These are phyloP conservation scores for Leucophenga maculata DNA, from an alignment of 2,888 invertebrate genomes.

Conservation along the genomic window DNA sequence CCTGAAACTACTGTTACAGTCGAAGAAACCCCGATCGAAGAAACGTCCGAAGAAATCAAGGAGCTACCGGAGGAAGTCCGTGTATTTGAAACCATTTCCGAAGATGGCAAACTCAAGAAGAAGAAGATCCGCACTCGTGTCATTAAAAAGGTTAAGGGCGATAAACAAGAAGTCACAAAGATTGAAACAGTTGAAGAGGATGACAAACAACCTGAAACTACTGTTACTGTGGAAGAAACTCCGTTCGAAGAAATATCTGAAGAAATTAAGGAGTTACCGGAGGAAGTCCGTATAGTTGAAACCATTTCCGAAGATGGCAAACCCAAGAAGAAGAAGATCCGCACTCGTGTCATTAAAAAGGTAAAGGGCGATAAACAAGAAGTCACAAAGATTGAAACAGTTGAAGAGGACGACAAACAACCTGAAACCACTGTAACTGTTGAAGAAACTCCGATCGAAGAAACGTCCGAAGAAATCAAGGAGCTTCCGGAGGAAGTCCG, in stretches of 20 bases:
- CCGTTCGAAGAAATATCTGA: conserved; percentile 32
- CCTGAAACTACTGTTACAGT: conserved; percentile 43
- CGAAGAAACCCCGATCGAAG: conserved; percentile 37
- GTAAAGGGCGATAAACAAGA: conserved; percentile 40
- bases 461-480: conserved; percentile 34
- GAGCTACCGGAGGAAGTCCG: conserved; percentile 44
- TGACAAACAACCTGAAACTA: conserved; percentile 39
- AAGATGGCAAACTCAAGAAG: conserved; percentile 41
- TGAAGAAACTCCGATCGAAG: conserved; percentile 37
- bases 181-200: conserved; percentile 45
- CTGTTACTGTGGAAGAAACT: conserved; percentile 40
- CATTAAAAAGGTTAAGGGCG: conserved; percentile 42
- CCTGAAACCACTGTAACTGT: conserved; percentile 44
- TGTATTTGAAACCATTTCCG: conserved; percentile 35
- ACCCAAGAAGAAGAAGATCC: conserved; percentile 38
- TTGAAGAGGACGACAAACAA: conserved; percentile 45
- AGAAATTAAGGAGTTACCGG: conserved; percentile 38
- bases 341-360: conserved; percentile 42
- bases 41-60: conserved; percentile 30
- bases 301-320: conserved; percentile 38
- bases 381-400: conserved; percentile 46
- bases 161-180: conserved; percentile 42
- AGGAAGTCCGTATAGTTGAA: conserved; percentile 40
- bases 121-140: conserved; percentile 43
- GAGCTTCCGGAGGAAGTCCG: conserved; percentile 48